Percentiles rank a stretch among this genome's conserved stretches.
These are phyloP conservation scores for Calliphora vicina DNA, from an alignment of 1,140 invertebrate species.

Conservation along the genomic window DNA sequence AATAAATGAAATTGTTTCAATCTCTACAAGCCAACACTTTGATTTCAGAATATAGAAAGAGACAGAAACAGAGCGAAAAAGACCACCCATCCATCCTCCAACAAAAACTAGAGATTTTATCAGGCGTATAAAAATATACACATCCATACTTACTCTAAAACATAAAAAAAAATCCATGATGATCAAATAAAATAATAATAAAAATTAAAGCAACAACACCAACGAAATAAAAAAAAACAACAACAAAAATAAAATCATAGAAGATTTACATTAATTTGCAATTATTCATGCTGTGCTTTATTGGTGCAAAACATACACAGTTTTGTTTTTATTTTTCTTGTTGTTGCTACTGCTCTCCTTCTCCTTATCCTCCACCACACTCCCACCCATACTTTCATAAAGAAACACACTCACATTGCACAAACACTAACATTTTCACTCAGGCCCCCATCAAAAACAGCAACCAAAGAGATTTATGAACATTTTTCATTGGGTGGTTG, in stretches of 20 bases:
- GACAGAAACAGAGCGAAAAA: too few relatives aligned
- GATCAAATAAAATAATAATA: not conserved
- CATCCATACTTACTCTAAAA: too few relatives aligned
- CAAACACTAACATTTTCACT: not conserved
- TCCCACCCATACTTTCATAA: not conserved
- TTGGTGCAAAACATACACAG: conserved; percentile 37
- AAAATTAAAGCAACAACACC: not conserved
- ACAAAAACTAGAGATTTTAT: too few relatives aligned
- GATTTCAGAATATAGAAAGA: too few relatives aligned
- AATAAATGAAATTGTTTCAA: too few relatives aligned
- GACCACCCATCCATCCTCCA: too few relatives aligned
- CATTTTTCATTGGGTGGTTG: conserved; percentile 27
- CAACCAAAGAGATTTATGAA: conserved; percentile 24
- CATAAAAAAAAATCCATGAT: not conserved
- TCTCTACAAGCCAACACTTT: too few relatives aligned
- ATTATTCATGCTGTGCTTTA: conserved; percentile 60
- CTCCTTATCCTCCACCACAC: conserved; percentile 39
- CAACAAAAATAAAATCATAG: not conserved
- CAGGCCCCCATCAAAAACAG: not conserved
- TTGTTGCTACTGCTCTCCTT: too few relatives aligned
- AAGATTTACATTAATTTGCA: conserved; percentile 63
- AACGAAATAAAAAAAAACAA: too few relatives aligned
- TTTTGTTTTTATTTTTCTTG: too few relatives aligned
- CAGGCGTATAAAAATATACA: too few relatives aligned
- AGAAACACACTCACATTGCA: not conserved